Evolutionary conservation across 1,140 invertebrate genomes (phyloP).

Genomic region (Listronotus oregonensis): DNA sequence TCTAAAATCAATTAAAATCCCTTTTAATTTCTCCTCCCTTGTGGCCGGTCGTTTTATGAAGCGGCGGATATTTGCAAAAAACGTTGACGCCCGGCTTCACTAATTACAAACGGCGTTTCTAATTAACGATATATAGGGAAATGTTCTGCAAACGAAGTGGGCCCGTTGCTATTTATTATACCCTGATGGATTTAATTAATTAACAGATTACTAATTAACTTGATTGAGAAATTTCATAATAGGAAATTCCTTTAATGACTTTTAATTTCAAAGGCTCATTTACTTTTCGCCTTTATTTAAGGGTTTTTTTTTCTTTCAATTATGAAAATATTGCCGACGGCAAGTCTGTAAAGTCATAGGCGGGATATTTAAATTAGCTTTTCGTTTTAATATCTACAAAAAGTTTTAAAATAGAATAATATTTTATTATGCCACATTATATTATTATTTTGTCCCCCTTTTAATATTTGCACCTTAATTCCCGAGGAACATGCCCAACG

Average conservation of each 20-base stretch:
- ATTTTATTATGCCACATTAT: too few species aligned
- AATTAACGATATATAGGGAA: constrained; percentile 57
- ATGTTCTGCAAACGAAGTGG: constrained; percentile 55
- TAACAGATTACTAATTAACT: constrained; percentile 56
- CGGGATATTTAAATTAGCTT: too few species aligned
- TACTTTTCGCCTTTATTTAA: too few species aligned
- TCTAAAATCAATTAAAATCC: constrained; percentile 22
- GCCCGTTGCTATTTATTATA: constrained; percentile 40
- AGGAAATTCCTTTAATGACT: constrained; percentile 47
- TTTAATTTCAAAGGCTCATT: constrained; percentile 34
- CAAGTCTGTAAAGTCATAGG: not conserved
- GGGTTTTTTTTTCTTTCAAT: constrained; percentile 35
- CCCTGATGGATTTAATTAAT: constrained; percentile 55
- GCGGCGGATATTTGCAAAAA: constrained; percentile 51
- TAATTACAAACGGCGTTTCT: constrained; percentile 54
- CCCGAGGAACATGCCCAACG: too few species aligned
- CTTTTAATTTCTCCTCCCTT: constrained; percentile 19
- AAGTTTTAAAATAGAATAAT: too few species aligned
- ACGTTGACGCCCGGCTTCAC: constrained; percentile 49
- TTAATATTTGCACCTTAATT: too few species aligned
- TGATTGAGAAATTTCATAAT: constrained; percentile 49
- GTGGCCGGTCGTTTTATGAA: constrained; percentile 40
- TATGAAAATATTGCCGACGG: constrained; percentile 35
- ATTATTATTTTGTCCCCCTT: too few species aligned
- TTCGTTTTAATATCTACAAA: too few species aligned